Conservation (phyloP, 2,113 vertebrate genomes). For the Perca schrenkii region DNA sequence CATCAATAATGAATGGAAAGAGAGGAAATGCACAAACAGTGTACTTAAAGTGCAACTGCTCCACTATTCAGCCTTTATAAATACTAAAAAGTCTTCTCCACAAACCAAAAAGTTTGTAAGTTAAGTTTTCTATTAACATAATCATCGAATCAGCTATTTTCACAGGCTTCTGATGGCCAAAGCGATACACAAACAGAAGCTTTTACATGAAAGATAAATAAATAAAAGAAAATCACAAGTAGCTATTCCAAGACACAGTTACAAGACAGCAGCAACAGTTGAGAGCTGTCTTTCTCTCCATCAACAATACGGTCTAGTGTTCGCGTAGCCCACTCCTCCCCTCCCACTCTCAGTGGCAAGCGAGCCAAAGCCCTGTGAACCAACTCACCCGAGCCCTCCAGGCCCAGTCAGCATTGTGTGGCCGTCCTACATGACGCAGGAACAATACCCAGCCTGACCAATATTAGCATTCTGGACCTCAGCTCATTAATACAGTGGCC, state of each 20-base stretch:
- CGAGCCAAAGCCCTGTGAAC: slow-evolving; percentile 47
- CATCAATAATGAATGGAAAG: slow-evolving; percentile 14
- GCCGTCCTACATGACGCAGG: slow-evolving; percentile 49
- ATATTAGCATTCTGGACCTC: slow-evolving; percentile 53
- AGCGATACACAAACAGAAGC: not conserved
- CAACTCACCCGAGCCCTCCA: slow-evolving; percentile 23
- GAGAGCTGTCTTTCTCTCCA: slow-evolving; percentile 16
- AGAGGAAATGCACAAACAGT: not conserved
- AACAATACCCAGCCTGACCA: slow-evolving; percentile 65
- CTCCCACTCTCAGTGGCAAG: slow-evolving; percentile 43
- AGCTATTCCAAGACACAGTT: not conserved
- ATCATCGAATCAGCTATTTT: not conserved
- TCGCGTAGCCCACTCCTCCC: slow-evolving; percentile 43
- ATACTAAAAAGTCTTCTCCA: not conserved
- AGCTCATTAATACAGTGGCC: slow-evolving; percentile 55
- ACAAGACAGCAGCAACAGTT: slow-evolving; percentile 9
- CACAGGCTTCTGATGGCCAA: not conserved
- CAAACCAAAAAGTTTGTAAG: not conserved
- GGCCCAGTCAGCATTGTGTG: slow-evolving; percentile 52
- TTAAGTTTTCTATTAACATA: not conserved
- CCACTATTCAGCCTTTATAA: not conserved
- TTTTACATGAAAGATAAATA: not conserved
- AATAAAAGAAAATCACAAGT: not conserved
- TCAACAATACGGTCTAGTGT: slow-evolving; percentile 60
- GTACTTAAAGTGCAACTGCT: not conserved